These are phyloP conservation scores for Theocolax elegans DNA, from an alignment of 1,140 invertebrate species.

Conservation along the genomic window DNA sequence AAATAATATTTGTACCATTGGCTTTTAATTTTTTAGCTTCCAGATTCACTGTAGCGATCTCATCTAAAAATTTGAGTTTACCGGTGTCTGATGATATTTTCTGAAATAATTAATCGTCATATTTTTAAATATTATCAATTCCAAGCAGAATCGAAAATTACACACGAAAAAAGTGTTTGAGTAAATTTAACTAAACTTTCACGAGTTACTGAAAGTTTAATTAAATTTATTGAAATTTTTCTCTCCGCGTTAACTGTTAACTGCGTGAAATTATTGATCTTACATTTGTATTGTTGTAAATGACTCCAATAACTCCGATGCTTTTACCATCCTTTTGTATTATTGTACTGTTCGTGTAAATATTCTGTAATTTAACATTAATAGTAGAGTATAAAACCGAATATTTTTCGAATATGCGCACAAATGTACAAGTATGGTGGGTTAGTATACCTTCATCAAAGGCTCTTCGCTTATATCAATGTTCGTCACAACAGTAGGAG, in stretches of 20 bases:
- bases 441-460: conserved; percentile 69
- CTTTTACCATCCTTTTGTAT: conserved; percentile 71
- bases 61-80: conserved; percentile 74
- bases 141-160: too few species aligned
- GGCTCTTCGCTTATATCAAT: conserved; percentile 80
- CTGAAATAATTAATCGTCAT: conserved; percentile 27
- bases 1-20: conserved; percentile 78
- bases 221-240: too few species aligned
- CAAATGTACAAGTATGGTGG: too few species aligned
- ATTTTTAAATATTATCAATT: background rate
- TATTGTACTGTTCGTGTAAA: conserved; percentile 72
- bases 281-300: conserved; percentile 76
- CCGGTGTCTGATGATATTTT: conserved; percentile 73
- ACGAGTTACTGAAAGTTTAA: too few species aligned
- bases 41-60: conserved; percentile 72
- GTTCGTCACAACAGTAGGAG: conserved; percentile 80
- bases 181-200: too few species aligned
- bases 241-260: too few species aligned
- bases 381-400: background rate
- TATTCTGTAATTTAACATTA: conserved; percentile 50
- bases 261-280: conserved; percentile 51
- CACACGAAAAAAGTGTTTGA: too few species aligned
- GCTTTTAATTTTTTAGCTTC: conserved; percentile 74
- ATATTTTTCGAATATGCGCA: too few species aligned
- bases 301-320: conserved; percentile 86